Evolutionary conservation across 2,113 vertebrate genomes (phyloP).

Genomic region (Candoia aspera): DNA sequence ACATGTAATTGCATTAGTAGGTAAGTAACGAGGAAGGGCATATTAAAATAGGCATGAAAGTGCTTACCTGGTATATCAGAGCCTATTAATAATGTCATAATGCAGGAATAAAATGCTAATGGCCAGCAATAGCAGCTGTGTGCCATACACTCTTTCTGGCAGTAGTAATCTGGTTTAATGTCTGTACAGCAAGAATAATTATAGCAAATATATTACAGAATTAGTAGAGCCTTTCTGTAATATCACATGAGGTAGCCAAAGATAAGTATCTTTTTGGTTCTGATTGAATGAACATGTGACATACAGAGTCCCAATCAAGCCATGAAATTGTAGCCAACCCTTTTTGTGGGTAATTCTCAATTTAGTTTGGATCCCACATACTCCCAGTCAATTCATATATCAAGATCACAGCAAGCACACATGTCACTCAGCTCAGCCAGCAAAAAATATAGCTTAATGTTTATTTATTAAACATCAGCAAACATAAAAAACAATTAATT

Average conservation of each 20-base stretch:
- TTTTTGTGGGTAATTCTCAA: background rate
- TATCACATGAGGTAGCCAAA: constrained; percentile 3
- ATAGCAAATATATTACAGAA: background rate
- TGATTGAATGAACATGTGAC: background rate
- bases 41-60: constrained; percentile 17
- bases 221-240: background rate
- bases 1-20: constrained; percentile 17
- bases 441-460: background rate
- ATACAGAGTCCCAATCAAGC: background rate
- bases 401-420: background rate
- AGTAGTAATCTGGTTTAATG: background rate
- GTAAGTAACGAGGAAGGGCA: background rate
- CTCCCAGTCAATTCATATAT: background rate
- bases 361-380: background rate
- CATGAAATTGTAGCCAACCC: background rate
- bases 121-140: background rate
- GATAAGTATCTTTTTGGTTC: background rate
- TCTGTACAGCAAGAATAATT: background rate
- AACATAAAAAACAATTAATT: background rate
- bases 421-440: background rate
- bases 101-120: background rate
- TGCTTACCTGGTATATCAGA: background rate
- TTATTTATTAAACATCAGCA: background rate
- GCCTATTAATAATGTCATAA: constrained; percentile 10
- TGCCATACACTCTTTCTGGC: background rate